Evolutionary conservation across 37 sponge, comb jelly and placozoan species (phyloP).

Genomic region (Dysidea cf. avara): DNA sequence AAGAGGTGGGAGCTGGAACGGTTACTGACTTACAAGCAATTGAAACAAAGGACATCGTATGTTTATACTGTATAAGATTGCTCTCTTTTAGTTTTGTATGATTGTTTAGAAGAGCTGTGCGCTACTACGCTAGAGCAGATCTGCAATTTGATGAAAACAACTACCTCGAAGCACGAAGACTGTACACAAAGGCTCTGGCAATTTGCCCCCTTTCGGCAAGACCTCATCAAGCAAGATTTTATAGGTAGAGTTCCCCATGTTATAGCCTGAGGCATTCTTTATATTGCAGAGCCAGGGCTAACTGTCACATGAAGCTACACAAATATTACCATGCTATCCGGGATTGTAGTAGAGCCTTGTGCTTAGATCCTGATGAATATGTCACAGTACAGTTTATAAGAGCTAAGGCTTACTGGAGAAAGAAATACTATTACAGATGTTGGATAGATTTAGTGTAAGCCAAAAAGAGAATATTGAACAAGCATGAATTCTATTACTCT

Average conservation of each 20-base stretch:
- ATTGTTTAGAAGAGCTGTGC: too few species aligned
- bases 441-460: constrained; percentile 59
- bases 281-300: constrained; percentile 44
- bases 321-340: constrained; percentile 28
- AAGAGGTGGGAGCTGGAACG: constrained; percentile 42
- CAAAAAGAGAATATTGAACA: too few species aligned
- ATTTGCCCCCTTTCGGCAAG: constrained; percentile 41
- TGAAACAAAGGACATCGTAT: not conserved
- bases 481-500: too few species aligned
- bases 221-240: constrained; percentile 25
- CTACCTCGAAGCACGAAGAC: constrained; percentile 9
- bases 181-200: constrained; percentile 47
- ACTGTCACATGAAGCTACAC: constrained; percentile 22
- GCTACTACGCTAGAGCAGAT: too few species aligned
- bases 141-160: constrained; percentile 9
- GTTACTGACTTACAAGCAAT: constrained; percentile 9
- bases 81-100: too few species aligned
- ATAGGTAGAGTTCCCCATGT: constrained; percentile 1
- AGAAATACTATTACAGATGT: constrained; percentile 24
- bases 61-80: not conserved
- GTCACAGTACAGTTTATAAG: constrained; percentile 47
- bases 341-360: constrained; percentile 46
- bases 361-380: constrained; percentile 19
- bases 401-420: constrained; percentile 26
- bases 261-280: constrained; percentile 21